These are phyloP conservation scores for Eugnorisma glareosa DNA, from an alignment of 2,888 invertebrate species.

Conservation along the genomic window DNA sequence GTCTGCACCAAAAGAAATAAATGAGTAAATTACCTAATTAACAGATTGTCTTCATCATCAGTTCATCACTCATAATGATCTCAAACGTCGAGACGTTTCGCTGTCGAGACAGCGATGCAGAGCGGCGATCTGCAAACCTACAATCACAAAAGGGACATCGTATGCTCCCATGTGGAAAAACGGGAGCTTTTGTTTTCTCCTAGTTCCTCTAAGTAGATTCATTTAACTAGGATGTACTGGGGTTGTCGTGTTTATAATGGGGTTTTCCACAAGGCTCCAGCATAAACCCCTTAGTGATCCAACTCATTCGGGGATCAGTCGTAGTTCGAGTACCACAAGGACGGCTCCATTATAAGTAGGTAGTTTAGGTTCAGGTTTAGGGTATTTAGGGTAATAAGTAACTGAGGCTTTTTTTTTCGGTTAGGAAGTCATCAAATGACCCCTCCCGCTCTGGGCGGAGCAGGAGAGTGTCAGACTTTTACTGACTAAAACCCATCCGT, in stretches of 20 bases:
- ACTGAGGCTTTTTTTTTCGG: too few species aligned
- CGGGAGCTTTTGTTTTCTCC: not conserved
- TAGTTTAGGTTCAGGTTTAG: too few species aligned
- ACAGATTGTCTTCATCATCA: not conserved
- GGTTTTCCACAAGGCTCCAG: too few species aligned
- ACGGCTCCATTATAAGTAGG: not conserved
- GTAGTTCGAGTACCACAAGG: not conserved
- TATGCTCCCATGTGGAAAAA: not conserved
- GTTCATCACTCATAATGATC: not conserved
- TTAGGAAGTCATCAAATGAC: too few species aligned
- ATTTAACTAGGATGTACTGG: not conserved
- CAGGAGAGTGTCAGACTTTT: too few species aligned
- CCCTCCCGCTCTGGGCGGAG: too few species aligned
- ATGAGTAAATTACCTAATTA: not conserved
- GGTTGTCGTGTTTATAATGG: not conserved
- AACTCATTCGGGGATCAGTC: not conserved
- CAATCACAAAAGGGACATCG: not conserved
- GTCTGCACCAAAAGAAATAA: slow-evolving; percentile 12
- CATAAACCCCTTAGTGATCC: not conserved
- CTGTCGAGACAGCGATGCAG: too few species aligned
- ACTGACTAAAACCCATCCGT: too few species aligned
- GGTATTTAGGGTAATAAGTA: too few species aligned
- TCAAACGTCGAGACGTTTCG: too few species aligned
- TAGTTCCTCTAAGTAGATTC: not conserved
- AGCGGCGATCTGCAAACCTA: not conserved